Evolutionary conservation across 2,113 vertebrate genomes (phyloP).

Genomic region (Ranitomeya variabilis): DNA sequence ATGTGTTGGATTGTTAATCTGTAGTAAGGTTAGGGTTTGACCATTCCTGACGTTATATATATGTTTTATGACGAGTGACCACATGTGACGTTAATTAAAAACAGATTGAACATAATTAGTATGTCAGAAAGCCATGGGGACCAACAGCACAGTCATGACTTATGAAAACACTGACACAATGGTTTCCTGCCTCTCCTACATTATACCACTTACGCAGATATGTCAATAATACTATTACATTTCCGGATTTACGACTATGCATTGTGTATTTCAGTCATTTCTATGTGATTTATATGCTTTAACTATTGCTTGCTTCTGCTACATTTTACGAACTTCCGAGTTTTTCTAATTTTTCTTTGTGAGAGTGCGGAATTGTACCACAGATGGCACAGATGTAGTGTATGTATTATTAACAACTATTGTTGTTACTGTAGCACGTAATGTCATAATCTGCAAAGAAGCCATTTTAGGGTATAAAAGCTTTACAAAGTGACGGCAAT

Average conservation of each 20-base stretch:
- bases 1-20: background rate
- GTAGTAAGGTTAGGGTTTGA: background rate
- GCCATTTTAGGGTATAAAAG: background rate
- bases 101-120: conserved; percentile 5
- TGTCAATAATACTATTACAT: background rate
- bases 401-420: background rate
- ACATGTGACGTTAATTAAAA: conserved; percentile 22
- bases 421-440: background rate
- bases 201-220: background rate
- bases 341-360: background rate
- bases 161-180: background rate
- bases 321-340: too few relatives aligned
- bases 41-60: background rate
- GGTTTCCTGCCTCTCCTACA: conserved; percentile 6
- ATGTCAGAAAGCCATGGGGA: conserved; percentile 21
- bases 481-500: background rate
- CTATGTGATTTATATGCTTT: background rate
- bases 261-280: background rate
- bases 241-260: background rate
- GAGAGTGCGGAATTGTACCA: background rate
- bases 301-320: too few relatives aligned
- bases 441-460: background rate
- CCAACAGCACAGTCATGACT: background rate
- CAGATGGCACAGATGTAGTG: background rate
- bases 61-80: conserved; percentile 3